Conservation (phyloP, 2,888 invertebrate genomes). For the Drosophila ustulata region DNA sequence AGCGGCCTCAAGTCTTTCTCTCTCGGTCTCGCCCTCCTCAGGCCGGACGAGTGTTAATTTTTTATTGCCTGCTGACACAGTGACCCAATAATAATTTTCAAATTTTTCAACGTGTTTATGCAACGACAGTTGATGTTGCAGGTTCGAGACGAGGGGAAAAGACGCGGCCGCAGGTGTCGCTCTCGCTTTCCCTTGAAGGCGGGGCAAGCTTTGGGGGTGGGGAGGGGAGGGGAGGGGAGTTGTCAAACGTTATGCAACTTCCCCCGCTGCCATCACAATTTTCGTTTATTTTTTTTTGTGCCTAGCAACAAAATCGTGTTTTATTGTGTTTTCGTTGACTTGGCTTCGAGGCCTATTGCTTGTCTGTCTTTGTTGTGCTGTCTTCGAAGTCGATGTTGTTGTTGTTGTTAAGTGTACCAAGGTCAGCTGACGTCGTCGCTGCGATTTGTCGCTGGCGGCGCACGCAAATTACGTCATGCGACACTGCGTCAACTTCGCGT, state of each 20-base stretch:
- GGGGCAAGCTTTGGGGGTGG: neutral
- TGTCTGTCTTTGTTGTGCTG: slow-evolving; percentile 15
- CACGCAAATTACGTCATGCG: slow-evolving; percentile 68
- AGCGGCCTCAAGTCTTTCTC: neutral
- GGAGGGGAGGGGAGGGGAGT: neutral
- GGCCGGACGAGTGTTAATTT: slow-evolving; percentile 27
- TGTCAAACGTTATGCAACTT: slow-evolving; percentile 51
- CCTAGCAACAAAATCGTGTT: slow-evolving; percentile 49
- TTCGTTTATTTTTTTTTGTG: slow-evolving; percentile 1
- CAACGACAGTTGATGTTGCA: slow-evolving; percentile 6
- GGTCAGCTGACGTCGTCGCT: slow-evolving; percentile 59
- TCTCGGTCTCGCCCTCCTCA: neutral
- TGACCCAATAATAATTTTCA: slow-evolving; percentile 65
- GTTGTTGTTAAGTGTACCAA: slow-evolving; percentile 48
- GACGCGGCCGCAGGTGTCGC: neutral
- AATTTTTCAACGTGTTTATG: slow-evolving; percentile 30
- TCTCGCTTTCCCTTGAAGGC: slow-evolving; percentile 50
- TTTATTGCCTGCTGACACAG: slow-evolving; percentile 59
- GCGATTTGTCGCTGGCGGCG: slow-evolving; percentile 50
- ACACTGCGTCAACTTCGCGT: slow-evolving; percentile 15
- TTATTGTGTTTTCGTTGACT: slow-evolving; percentile 8
- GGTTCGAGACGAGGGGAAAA: neutral
- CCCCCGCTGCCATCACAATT: neutral
- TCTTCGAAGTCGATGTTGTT: neutral
- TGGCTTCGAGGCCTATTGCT: slow-evolving; percentile 38